A percentile compares a stretch with the other conserved stretches of the same genome.
Conservation (phyloP, 2,888 invertebrate species). For the Chaetogeoica ovagalla region DNA sequence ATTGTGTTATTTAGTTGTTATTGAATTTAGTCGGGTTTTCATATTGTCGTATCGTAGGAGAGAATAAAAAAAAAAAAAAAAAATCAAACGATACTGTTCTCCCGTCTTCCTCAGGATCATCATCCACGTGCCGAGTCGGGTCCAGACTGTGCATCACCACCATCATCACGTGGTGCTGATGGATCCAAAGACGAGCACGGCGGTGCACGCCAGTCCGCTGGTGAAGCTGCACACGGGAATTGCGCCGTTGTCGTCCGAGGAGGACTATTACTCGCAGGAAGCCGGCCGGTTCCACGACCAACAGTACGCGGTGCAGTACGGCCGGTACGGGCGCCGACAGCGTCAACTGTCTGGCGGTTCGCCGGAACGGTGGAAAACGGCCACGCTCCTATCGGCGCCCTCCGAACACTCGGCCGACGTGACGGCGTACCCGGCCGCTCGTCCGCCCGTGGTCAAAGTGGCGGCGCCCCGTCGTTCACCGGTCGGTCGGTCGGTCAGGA, state of each 20-base stretch:
- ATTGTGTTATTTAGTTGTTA: no score
- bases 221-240: neutral
- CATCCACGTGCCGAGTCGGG: constrained; percentile 25
- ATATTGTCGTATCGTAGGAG: no score
- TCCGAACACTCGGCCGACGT: neutral
- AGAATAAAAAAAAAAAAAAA: no score
- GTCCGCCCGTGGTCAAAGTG: no score
- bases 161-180: constrained; percentile 46
- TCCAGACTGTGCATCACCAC: constrained; percentile 39
- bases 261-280: neutral
- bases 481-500: no score
- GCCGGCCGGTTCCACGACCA: neutral
- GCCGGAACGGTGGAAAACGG: neutral
- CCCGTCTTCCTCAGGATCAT: constrained; percentile 13
- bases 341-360: neutral
- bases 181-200: constrained; percentile 29
- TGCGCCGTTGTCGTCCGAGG: neutral
- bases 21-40: no score
- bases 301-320: neutral
- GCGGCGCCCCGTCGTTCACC: no score
- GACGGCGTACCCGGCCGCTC: no score
- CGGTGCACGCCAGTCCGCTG: neutral
- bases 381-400: no score
- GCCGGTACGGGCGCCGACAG: neutral
- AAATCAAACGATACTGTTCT: no score